Percentiles rank a stretch among this genome's conserved stretches.
Conservation (phyloP, 1,140 invertebrate species). For the Globodera ellingtonae region DNA sequence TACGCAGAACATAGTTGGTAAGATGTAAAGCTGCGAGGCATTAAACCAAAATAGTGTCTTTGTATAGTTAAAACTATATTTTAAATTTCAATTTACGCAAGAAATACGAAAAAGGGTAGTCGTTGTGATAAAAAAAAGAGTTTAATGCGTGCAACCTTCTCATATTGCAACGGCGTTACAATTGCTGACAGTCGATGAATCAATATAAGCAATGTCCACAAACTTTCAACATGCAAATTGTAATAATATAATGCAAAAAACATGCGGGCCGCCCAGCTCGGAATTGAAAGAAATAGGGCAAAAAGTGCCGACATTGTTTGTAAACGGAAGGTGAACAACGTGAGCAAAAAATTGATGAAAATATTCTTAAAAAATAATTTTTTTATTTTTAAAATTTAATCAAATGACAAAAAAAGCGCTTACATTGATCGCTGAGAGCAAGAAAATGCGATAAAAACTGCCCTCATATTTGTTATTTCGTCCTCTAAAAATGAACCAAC, state of each 20-base stretch:
- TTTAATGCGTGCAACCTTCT: neutral
- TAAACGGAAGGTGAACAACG: neutral
- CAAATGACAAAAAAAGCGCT: neutral
- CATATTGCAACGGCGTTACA: neutral
- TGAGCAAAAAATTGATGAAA: neutral
- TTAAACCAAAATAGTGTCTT: too few relatives aligned
- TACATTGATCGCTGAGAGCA: neutral
- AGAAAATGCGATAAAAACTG: neutral
- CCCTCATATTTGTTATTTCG: neutral
- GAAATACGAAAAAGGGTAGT: neutral
- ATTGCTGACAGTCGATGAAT: slow-evolving; percentile 1
- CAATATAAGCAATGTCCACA: neutral
- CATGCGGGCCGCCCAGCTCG: neutral
- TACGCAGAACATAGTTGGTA: too few relatives aligned
- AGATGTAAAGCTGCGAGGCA: too few relatives aligned
- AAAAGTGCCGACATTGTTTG: neutral
- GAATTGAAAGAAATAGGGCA: neutral
- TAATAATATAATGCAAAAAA: neutral
- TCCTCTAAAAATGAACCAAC: neutral
- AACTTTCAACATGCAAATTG: slow-evolving; percentile 6
- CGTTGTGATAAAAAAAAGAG: neutral
- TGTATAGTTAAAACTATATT: too few relatives aligned
- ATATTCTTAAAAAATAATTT: neutral
- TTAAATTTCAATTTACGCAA: neutral
- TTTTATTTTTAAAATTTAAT: neutral